Conservation (phyloP, 2,888 invertebrate genomes). For the Ceriagrion tenellum region DNA sequence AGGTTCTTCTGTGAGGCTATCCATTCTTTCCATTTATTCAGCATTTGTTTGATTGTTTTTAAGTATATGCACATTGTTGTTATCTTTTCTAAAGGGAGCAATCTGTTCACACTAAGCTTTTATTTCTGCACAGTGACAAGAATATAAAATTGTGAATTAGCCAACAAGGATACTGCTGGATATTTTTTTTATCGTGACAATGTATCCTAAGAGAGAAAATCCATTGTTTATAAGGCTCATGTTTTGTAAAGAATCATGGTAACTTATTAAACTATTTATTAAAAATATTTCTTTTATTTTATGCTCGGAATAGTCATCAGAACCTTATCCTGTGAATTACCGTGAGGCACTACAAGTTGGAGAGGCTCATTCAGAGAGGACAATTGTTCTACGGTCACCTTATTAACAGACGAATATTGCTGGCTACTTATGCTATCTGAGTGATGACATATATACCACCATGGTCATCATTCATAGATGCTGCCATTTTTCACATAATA, state of each 20-base stretch:
- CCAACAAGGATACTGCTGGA: constrained; percentile 21
- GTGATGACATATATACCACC: no score
- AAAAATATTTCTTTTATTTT: constrained; percentile 19
- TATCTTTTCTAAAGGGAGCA: constrained; percentile 55
- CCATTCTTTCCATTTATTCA: constrained; percentile 23
- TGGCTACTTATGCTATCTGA: no score
- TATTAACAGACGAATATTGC: no score
- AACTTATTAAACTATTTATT: constrained; percentile 67
- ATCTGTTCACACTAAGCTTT: constrained; percentile 58
- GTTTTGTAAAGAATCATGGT: constrained; percentile 66
- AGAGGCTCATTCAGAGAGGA: no score
- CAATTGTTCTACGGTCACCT: no score
- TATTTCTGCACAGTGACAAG: constrained; percentile 43
- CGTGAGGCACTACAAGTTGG: no score
- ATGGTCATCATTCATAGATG: no score
- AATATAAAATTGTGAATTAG: constrained; percentile 17
- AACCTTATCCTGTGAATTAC: no score
- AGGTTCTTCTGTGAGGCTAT: not conserved
- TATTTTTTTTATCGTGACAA: constrained; percentile 42
- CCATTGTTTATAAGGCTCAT: constrained; percentile 24
- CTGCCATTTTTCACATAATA: no score
- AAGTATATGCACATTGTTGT: constrained; percentile 54
- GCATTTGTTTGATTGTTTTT: constrained; percentile 44
- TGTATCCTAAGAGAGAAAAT: constrained; percentile 61
- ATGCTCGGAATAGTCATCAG: not conserved